phyloP scores from a whole-genome alignment of 1,140 invertebrate genomes.

The Ooceraea biroi region DNA sequence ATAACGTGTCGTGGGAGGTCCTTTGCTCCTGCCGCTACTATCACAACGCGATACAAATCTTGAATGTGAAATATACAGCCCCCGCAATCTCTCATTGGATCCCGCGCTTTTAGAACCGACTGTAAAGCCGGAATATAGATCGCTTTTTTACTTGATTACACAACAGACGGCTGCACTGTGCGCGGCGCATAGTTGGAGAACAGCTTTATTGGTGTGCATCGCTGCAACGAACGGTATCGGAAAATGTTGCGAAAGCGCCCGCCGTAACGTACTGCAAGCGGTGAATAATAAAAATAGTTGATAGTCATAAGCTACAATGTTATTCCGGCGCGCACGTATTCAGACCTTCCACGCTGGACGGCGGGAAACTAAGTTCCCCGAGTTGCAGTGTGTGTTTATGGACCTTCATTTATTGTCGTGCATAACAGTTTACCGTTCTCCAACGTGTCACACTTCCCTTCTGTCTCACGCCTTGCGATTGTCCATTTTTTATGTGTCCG shows the following conservation, averaged over 20 bases:
- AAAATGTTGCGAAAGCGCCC: constrained; percentile 51
- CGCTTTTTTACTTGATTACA: constrained; percentile 29
- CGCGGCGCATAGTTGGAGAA: constrained; percentile 12
- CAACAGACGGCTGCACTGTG: constrained; percentile 6
- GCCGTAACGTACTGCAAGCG: constrained; percentile 37
- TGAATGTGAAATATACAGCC: background rate
- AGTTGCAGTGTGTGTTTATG: constrained; percentile 23
- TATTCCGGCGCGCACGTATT: constrained; percentile 11
- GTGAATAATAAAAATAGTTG: constrained; percentile 63
- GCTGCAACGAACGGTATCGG: constrained; percentile 31
- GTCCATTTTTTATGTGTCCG: constrained; percentile 29
- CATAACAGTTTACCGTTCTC: constrained; percentile 13
- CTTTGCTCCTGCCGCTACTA: background rate
- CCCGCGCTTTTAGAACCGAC: constrained; percentile 1
- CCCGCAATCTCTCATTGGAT: background rate
- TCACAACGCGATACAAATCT: background rate
- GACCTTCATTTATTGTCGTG: constrained; percentile 27
- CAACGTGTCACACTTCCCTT: background rate
- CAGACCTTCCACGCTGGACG: constrained; percentile 23
- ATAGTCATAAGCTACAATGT: constrained; percentile 50
- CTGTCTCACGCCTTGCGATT: background rate
- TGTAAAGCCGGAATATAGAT: constrained; percentile 1
- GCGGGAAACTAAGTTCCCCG: constrained; percentile 28
- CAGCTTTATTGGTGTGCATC: constrained; percentile 34
- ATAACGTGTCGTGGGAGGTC: background rate